Evolutionary conservation across 1,140 invertebrate genomes (phyloP), one percentile per base, ranked within the genome.

Genomic region (Thereuonema tuberculata): DNA sequence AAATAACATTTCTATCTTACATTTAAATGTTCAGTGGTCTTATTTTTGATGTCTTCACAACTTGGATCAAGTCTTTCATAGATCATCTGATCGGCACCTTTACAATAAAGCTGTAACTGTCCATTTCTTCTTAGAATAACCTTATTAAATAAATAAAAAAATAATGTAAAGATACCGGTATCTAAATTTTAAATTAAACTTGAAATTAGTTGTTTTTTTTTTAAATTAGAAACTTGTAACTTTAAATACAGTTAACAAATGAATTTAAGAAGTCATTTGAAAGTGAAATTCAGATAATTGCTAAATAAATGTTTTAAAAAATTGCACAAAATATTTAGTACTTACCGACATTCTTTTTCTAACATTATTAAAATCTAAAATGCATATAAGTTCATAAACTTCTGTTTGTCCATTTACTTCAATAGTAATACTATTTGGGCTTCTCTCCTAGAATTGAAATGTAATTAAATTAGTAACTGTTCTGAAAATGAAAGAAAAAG

Each of bases 311-410:
- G n/a, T n/a, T n/a, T n/a, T n/a, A n/a, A n/a, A n/a, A n/a, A n/a
- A n/a, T n/a, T n/a, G n/a, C n/a, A n/a, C 17, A 9, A 37, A 37
- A 9, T 9, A 9, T 37, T 37, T 37, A 9, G 31, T 5, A 37
- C 73, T 74, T 65, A 80, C 95, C 56, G 95, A 98, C 96, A 99
- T 99, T 74, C 96, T 80, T 79, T 99, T 99, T 61, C 96, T 80
- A 64, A 96, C 87, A 77, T 99, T 99, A 78, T 99, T 97, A 73
- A 99, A 99, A 78, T 99, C 96, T 61, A 99, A 80, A 73, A 99
- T 98, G 74, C 92, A 93, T 49, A 99, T 78, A 50, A 99, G 79
- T 71, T 99, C 93, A 74, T 98, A 93, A 9, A 88, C 83, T 80
- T 96, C 88, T 68, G 79, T 81, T 68, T 83, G 78, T 61, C 87